A percentile compares a stretch with the other conserved stretches of the same genome.
Conservation (phyloP, 2,888 invertebrate species). For the Eulithis testata region DNA sequence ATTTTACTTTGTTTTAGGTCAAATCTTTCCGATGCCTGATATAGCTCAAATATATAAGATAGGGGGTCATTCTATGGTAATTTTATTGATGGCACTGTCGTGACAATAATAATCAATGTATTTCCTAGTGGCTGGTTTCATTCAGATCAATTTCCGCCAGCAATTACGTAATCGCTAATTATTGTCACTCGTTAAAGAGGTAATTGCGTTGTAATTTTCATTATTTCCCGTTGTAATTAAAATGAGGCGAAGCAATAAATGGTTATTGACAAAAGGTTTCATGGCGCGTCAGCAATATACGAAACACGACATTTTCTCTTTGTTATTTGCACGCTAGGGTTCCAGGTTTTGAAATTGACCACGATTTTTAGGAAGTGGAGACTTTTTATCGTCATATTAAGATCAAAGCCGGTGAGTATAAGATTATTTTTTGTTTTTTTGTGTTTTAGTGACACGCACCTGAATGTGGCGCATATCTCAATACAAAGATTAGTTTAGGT, state of each 20-base stretch:
- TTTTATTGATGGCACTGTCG: no score
- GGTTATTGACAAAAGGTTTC: neutral
- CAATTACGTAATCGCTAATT: slow-evolving; percentile 4
- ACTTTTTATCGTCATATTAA: neutral
- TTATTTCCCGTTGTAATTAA: slow-evolving; percentile 16
- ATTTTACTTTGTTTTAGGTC: no score
- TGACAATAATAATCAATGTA: neutral
- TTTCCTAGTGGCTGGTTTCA: neutral
- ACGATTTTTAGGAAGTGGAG: neutral
- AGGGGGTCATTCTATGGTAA: no score
- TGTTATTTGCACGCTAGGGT: neutral
- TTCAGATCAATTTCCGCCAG: neutral
- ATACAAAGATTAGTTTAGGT: slow-evolving; percentile 10
- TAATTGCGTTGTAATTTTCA: slow-evolving; percentile 17
- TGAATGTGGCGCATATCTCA: slow-evolving; percentile 2
- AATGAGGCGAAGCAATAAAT: neutral
- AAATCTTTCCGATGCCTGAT: no score
- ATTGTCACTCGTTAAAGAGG: slow-evolving; percentile 14
- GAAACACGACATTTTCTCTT: neutral
- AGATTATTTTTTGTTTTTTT: no score
- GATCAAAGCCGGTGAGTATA: neutral
- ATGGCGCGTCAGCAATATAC: neutral
- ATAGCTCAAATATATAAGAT: no score
- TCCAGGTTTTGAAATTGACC: neutral
- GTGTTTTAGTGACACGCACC: neutral